phyloP scores from a whole-genome alignment of 2,797 vertebrate genomes.

The Rallus crepitans region DNA sequence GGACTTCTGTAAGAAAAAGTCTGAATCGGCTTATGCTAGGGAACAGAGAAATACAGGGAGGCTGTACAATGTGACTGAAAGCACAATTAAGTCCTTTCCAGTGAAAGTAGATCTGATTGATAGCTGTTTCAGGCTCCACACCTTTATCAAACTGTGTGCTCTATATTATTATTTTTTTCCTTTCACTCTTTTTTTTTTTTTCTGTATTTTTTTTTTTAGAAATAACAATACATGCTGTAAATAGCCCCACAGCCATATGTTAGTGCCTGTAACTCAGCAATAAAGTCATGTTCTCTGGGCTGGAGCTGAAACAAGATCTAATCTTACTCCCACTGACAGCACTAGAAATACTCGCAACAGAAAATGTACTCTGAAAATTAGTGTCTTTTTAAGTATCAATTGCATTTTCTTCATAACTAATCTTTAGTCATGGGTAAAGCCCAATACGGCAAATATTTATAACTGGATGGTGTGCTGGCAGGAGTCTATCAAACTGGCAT shows the following conservation, averaged over 20 bases:
- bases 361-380: conserved; percentile 15
- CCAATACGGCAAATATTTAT: conserved; percentile 26
- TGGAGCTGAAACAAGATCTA: conserved; percentile 24
- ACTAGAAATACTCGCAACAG: neutral
- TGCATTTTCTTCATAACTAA: neutral
- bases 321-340: conserved; percentile 11
- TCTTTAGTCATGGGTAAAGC: neutral
- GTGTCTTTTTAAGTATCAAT: neutral
- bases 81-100: neutral
- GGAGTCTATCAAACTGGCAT: neutral
- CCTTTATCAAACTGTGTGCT: neutral
- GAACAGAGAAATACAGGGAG: neutral
- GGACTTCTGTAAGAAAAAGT: neutral
- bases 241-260: neutral
- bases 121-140: neutral
- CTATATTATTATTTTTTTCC: neutral
- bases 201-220: neutral
- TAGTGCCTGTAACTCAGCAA: neutral
- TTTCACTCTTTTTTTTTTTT: neutral
- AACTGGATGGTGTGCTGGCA: conserved; percentile 7
- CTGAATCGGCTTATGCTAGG: neutral
- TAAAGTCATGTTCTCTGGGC: conserved; percentile 4
- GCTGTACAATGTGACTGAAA: neutral
- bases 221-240: neutral
- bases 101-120: conserved; percentile 1